These are phyloP conservation scores for Leptonema lineaticorne DNA, from an alignment of 1,140 invertebrate genomes.

Conservation along the genomic window DNA sequence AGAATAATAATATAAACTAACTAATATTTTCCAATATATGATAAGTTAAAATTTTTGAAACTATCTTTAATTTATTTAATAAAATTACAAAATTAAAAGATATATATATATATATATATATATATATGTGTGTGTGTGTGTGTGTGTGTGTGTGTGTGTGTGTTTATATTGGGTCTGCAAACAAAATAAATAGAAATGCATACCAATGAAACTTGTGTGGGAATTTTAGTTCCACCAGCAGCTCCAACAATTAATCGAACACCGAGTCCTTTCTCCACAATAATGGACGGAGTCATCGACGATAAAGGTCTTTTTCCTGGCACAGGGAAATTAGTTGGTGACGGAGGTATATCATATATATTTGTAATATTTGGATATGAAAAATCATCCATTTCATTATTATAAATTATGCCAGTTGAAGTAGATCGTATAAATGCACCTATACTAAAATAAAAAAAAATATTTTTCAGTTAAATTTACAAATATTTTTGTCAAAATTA, in stretches of 20 bases:
- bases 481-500: neutral
- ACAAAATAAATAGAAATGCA: too few relatives aligned
- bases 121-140: too few relatives aligned
- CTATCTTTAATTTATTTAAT: too few relatives aligned
- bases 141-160: too few relatives aligned
- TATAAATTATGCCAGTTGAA: constrained; percentile 86
- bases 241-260: constrained; percentile 76
- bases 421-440: constrained; percentile 70
- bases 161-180: neutral
- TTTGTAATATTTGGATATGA: constrained; percentile 78
- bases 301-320: constrained; percentile 84
- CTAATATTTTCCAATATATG: neutral
- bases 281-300: constrained; percentile 85
- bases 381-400: constrained; percentile 97
- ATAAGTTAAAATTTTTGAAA: neutral
- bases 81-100: too few relatives aligned
- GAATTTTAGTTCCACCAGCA: constrained; percentile 89
- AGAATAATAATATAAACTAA: neutral
- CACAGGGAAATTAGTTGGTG: constrained; percentile 76
- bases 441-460: constrained; percentile 60
- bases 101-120: too few relatives aligned
- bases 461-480: neutral
- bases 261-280: constrained; percentile 66
- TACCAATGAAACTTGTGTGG: constrained; percentile 74
- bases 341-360: constrained; percentile 74